Conservation (phyloP, 2,113 vertebrate genomes). For the Geococcyx californianus region DNA sequence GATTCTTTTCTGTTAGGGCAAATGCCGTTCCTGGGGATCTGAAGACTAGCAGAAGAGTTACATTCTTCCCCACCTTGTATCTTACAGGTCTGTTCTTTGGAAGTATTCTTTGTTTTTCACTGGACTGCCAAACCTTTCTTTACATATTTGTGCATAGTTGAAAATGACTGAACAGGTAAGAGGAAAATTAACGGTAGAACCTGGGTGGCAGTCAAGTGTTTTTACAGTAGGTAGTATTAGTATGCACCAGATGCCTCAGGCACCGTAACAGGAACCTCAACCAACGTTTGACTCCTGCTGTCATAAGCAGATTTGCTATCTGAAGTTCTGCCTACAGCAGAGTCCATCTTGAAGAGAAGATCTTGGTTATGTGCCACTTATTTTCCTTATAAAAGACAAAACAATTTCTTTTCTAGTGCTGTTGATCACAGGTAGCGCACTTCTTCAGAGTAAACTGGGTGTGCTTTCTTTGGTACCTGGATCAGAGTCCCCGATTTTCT, state of each 20-base stretch:
- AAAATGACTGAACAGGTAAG: not conserved
- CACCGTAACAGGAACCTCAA: not conserved
- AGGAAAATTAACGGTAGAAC: not conserved
- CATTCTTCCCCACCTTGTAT: not conserved
- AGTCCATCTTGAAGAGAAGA: not conserved
- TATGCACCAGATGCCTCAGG: not conserved
- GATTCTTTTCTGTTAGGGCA: not conserved
- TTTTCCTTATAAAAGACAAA: not conserved
- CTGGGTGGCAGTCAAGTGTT: not conserved
- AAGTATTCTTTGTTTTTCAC: not conserved
- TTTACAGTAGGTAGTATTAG: not conserved
- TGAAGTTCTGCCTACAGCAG: not conserved
- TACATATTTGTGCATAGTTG: not conserved
- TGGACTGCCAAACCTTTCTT: not conserved
- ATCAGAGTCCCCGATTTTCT: not conserved
- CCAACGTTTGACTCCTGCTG: rapidly evolving
- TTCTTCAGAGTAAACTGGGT: not conserved
- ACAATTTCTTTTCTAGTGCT: not conserved
- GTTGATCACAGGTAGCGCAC: not conserved
- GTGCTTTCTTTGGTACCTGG: not conserved
- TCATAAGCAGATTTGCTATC: not conserved
- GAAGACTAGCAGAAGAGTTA: not conserved
- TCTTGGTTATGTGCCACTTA: not conserved
- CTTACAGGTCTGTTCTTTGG: not conserved
- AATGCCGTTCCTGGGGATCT: not conserved